Evolutionary conservation across 2,888 invertebrate species (phyloP), one percentile per base, ranked within the genome.

Genomic region (Tricholauxania praeusta): DNA sequence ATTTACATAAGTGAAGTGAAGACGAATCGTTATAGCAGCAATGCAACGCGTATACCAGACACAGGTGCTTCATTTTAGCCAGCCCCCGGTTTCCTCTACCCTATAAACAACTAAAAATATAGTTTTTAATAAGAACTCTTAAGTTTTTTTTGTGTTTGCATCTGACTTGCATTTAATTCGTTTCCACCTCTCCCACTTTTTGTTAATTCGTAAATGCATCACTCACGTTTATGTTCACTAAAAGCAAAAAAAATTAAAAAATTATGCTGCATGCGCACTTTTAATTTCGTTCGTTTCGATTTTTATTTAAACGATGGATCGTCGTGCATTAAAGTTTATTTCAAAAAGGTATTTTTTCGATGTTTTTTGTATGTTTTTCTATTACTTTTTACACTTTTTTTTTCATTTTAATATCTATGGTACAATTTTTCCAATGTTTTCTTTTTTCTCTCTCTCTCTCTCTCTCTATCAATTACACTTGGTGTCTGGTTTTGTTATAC

Each of bases 261-360:
- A 76, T 72, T 74, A 77, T 77, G 78, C 76, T 78, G 79, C 83
- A 86, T 86, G 86, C 83, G 81, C 80, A 83, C 78, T 81, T 84
- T 85, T 83, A 84, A 83, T 83, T 86, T 85, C 80, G 74, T 85
- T 85, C 82, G 84, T 82, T 81, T 81, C 81, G 83, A 83, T 86
- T 86, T 86, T 85, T 80, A 82, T 84, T 90, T 84, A 77, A 91
- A 91, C 90, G 90, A 92, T 92, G 92, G 92, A 92, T 91, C 92
- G 92, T 90, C 91, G 92, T 90, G 91, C 91, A 90, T 92, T 91
- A 90, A 92, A 92, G 90, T 92, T 92, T 91, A 92, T 91, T 91
- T 92, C 92, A 88, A 92, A 92, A 92, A 93, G 92, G 92, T 93
- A 92, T 91, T 92, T 91, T 90, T 87, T 85, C 82, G 39, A 32